These are phyloP conservation scores for Lipophrys pholis DNA, from an alignment of 2,113 vertebrate genomes.

Conservation along the genomic window DNA sequence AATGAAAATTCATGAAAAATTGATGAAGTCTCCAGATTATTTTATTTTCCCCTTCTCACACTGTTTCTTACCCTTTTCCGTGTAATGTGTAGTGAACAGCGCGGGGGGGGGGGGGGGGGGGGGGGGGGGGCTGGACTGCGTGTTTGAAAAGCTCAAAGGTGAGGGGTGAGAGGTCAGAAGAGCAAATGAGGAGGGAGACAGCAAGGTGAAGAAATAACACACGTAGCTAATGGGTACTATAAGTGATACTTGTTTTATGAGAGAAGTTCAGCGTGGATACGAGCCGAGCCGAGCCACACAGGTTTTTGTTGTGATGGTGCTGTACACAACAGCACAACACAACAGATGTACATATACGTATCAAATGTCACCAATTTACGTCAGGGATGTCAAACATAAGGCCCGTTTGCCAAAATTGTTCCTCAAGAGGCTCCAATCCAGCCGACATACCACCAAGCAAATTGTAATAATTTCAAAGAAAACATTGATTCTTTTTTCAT, in stretches of 20 bases:
- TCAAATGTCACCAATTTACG: too few species aligned
- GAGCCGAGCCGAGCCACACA: too few species aligned
- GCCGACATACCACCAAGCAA: too few species aligned
- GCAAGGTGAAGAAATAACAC: conserved; percentile 38
- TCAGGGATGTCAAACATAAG: too few species aligned
- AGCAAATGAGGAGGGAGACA: conserved; percentile 39
- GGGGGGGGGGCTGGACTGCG: conserved; percentile 82
- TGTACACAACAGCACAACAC: neutral
- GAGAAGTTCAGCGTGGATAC: conserved; percentile 1
- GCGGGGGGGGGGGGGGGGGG: neutral
- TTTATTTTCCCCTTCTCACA: conserved; percentile 65
- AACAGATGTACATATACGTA: neutral
- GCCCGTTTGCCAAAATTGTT: too few species aligned
- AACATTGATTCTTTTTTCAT: too few species aligned
- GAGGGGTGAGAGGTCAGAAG: conserved; percentile 79
- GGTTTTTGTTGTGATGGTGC: neutral
- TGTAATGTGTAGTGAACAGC: conserved; percentile 42
- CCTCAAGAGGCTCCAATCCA: too few species aligned
- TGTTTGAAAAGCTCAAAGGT: conserved; percentile 79
- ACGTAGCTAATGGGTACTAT: conserved; percentile 47
- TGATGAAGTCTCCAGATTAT: conserved; percentile 94
- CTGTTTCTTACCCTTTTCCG: conserved; percentile 36
- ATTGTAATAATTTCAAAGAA: too few species aligned
- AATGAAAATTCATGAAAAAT: conserved; percentile 99
- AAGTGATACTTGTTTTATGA: conserved; percentile 16